Conservation (phyloP, 2,797 vertebrate species). For the Macrochelys suwanniensis region DNA sequence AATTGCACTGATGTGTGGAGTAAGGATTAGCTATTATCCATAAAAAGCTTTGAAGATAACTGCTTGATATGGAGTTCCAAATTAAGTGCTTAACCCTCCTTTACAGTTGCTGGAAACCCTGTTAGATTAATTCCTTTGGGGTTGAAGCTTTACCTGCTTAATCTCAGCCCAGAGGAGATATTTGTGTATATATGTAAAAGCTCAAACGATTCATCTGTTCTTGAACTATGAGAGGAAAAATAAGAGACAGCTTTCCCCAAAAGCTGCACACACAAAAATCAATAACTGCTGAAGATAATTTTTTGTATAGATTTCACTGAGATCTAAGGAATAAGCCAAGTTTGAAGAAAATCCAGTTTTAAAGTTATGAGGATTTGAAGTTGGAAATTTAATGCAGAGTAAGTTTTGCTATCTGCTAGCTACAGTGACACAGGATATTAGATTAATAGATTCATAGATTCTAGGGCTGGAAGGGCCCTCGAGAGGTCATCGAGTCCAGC, state of each 20-base stretch:
- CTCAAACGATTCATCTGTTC: slow-evolving; percentile 35
- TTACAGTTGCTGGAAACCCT: slow-evolving; percentile 71
- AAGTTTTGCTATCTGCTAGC: background rate
- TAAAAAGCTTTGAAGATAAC: slow-evolving; percentile 66
- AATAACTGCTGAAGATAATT: background rate
- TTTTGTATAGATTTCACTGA: background rate
- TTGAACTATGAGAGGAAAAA: slow-evolving; percentile 15
- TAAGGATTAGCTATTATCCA: slow-evolving; percentile 7
- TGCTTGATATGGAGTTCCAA: too few species aligned
- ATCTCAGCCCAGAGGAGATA: slow-evolving; percentile 42
- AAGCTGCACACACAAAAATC: background rate
- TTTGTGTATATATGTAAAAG: slow-evolving; percentile 41
- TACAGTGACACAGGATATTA: background rate
- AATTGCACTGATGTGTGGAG: slow-evolving; percentile 1
- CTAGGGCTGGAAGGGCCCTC: too few species aligned
- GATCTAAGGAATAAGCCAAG: background rate
- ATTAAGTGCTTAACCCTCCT: slow-evolving; percentile 47
- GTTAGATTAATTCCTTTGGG: slow-evolving; percentile 48
- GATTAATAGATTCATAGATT: too few species aligned
- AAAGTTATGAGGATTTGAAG: background rate
- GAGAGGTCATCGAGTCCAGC: too few species aligned
- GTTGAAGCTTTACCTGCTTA: slow-evolving; percentile 32
- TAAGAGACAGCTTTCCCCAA: background rate
- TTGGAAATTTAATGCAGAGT: background rate
- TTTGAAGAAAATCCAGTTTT: slow-evolving; percentile 30